Evolutionary conservation across 2,113 vertebrate species (phyloP), one percentile per base, ranked within the genome.

Genomic region (Microcebus lehilahytsara): DNA sequence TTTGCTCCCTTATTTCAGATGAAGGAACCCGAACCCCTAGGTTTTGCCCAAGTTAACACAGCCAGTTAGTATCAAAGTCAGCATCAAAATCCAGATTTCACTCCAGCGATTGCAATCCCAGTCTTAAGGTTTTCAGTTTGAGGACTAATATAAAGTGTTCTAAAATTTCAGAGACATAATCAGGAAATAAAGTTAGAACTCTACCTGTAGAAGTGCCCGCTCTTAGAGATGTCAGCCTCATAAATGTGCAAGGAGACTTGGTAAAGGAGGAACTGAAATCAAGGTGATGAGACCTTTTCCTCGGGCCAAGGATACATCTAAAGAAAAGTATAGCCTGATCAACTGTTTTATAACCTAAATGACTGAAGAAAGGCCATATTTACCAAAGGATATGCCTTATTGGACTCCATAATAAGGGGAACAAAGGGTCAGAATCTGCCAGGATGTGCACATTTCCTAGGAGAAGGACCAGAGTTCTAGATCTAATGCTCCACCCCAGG

Each of bases 21-120:
- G 37, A 85, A 53, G 67, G 25, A 75, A 83, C 42, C 46, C 51
- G 53, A 72, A 30, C 9, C 14, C 40, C 22, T 32, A 34, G 12
- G 13, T 92, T 51, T 87, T 78, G 27, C 6, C 66, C 60, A 71
- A 51, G 34, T 93, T 91, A 71, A 93, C 30, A 79, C 6, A 74
- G 71, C 17, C 49, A 92, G 25, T 40, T 89, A 79, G 27, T 78
- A 12, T 93, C 30, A 37, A 95, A 74, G 8, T 66, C 77, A 89
- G 62, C 56, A 95, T 75, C 79, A 93, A 93, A 95, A 91, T 66
- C 42, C 66, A 71, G 19, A 77, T 75, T 81, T 87, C 42, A 90
- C 11, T 87, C 34, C 27, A 49, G 9, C 34, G 60, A 30, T 56
- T 81, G 46, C 46, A 87, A 32, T 71, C 32, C 19, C 75, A 83